Evolutionary conservation across 2,113 vertebrate species (phyloP), one percentile per base, ranked within the genome.

Genomic region (Egretta garzetta): DNA sequence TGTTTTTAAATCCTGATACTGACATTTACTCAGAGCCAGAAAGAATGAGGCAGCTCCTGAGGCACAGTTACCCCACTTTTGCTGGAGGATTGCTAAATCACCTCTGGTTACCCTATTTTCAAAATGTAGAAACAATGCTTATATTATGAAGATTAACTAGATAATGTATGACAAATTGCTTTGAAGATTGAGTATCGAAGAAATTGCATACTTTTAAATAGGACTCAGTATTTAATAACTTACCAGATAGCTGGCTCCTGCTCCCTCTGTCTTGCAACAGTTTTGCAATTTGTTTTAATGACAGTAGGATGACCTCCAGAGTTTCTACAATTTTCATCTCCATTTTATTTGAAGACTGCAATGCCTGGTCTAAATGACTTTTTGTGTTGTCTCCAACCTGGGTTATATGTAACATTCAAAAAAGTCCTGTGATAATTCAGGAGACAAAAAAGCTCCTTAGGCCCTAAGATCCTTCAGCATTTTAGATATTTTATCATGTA

Each of bases 251-350:
- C 80, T 97, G 93, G 64, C 73, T 94, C 30, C 83, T 91, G 37
- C 39, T 97, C 72, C 59, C 17, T 83, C 32, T 88, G 32, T 56
- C 73, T 89, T 81, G 60, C 64, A 96, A 50, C 33, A 67, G 43
- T 86, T 88, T 59, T 91, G 55, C 52, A 67, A 79, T 91, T 94
- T 86, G 14, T 81, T 96, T 89, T 87, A 67, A 56, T 84, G 84
- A 52, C 3, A 4, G n/a, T 52, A 81, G 47, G 58, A 63, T 52
- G 28, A 81, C 16, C 47, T 77, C 37, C 64, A 75, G 64, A 81
- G 22, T 74, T 82, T 94, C 72, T 93, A 55, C 12, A 28, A 7
- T 70, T 93, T 91, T 89, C 14, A 41, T 77, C 27, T 45, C 53
- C 8, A n/a, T 81, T 80, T 90, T 80, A 16, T 92, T 83, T 88